A percentile compares a stretch with the other conserved stretches of the same genome.
These are phyloP conservation scores for Ophthalmolycus amberensis DNA, from an alignment of 2,113 vertebrate species.

Conservation along the genomic window DNA sequence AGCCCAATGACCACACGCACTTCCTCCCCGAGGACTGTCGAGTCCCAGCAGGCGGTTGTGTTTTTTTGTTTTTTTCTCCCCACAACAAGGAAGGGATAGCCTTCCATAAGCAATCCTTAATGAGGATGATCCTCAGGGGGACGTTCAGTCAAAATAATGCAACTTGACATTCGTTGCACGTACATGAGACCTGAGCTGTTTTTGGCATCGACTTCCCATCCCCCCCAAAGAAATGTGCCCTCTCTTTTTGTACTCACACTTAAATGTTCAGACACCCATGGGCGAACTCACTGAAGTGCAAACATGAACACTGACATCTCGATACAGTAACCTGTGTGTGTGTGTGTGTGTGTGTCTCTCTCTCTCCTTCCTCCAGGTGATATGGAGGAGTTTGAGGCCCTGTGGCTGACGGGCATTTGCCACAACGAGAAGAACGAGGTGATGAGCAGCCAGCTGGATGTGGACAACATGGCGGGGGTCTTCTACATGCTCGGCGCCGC, in stretches of 20 bases:
- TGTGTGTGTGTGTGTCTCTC: neutral
- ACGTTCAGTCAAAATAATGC: conserved; percentile 64
- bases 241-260: conserved; percentile 37
- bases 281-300: conserved; percentile 22
- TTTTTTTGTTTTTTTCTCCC: neutral
- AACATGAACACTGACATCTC: conserved; percentile 5
- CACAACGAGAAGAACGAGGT: conserved; percentile 99
- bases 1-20: conserved; percentile 48
- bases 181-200: conserved; percentile 66
- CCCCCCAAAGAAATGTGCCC: conserved; percentile 9
- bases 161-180: conserved; percentile 74
- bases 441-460: conserved; percentile 99
- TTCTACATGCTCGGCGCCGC: conserved; percentile 99
- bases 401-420: conserved; percentile 99
- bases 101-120: conserved; percentile 73
- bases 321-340: conserved; percentile 19
- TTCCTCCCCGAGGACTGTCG: conserved; percentile 58
- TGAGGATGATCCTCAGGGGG: conserved; percentile 55
- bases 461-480: conserved; percentile 99
- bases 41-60: conserved; percentile 58
- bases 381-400: conserved; percentile 97
- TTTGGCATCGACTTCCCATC: conserved; percentile 48
- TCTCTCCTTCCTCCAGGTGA: conserved; percentile 85
- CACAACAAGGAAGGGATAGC: conserved; percentile 53
- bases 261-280: conserved; percentile 14